These are phyloP conservation scores for Drosophila nigritarsus DNA, from an alignment of 2,888 invertebrate genomes.

Conservation along the genomic window DNA sequence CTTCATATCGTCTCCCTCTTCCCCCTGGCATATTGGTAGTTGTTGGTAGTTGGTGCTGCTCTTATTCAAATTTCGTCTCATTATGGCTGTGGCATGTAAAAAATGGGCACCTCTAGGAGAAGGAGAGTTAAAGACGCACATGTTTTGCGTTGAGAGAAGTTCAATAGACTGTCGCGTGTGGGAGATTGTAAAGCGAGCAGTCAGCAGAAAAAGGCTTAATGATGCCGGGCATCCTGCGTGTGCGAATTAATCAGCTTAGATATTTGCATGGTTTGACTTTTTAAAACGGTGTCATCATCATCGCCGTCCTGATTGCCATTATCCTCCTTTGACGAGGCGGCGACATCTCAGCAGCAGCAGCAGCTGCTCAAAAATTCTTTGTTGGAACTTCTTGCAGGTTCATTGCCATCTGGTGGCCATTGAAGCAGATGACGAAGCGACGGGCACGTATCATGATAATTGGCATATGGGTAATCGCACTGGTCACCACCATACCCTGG, in stretches of 20 bases:
- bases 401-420: slow-evolving; percentile 97
- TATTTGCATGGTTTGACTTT: slow-evolving; percentile 68
- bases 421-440: slow-evolving; percentile 95
- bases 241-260: slow-evolving; percentile 76
- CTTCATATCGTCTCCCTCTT: neutral
- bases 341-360: slow-evolving; percentile 23
- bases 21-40: neutral
- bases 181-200: slow-evolving; percentile 73
- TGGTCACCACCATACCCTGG: slow-evolving; percentile 95
- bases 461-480: slow-evolving; percentile 95
- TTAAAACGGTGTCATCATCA: slow-evolving; percentile 69
- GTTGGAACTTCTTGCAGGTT: slow-evolving; percentile 89
- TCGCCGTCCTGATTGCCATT: slow-evolving; percentile 61
- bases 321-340: slow-evolving; percentile 50
- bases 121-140: slow-evolving; percentile 17
- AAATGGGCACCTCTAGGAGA: slow-evolving; percentile 30
- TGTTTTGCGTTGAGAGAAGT: slow-evolving; percentile 54
- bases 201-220: slow-evolving; percentile 78
- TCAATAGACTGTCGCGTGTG: slow-evolving; percentile 60
- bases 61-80: slow-evolving; percentile 78
- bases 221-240: slow-evolving; percentile 68
- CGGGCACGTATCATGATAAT: slow-evolving; percentile 95
- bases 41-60: slow-evolving; percentile 28
- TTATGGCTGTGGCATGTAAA: slow-evolving; percentile 64
- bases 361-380: slow-evolving; percentile 63